Evolutionary conservation across 1,140 invertebrate species (phyloP), one percentile per base, ranked within the genome.

Genomic region (Drosophila sturtevanti): DNA sequence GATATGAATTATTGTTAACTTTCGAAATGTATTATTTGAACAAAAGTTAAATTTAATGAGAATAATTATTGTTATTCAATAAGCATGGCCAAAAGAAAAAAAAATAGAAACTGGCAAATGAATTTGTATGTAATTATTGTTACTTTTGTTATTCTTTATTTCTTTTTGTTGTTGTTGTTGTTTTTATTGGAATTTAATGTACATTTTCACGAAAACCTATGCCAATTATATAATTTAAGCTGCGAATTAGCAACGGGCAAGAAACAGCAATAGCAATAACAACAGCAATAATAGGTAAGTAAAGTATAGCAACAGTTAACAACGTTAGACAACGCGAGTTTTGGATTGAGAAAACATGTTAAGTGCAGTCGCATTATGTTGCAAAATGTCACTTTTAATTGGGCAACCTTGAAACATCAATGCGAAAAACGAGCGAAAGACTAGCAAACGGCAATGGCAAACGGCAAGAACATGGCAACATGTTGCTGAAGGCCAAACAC

Each of bases 321-420:
- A 77, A 59, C 62, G 67, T 66, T 75, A 75, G 58, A 71, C 65
- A 73, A 51, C 22, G 35, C 24, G 16, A 48, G 41, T 48, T 31
- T 64, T 76, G 79, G 61, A 76, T 80, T 71, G 56, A 74, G 63
- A 87, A 82, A 87, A 87, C 82, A 87, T 89, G 82, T 89, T 89
- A 89, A 89, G 79, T 89, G 82, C 82, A 89, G 80, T 73, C 82
- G 79, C 82, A 87, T 87, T 87, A 87, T 87, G 82, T 89, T 87
- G 82, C 84, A 89, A 87, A 87, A 87, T 87, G 82, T 87, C 84
- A 87, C 82, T 87, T 87, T 87, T 87, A 87, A 87, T 87, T 87
- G 82, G 82, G 82, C 79, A 84, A 87, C 82, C 82, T 87, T 87
- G 84, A 87, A 87, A 87, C 82, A 87, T 87, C 82, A 89, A 87